phyloP scores from a whole-genome alignment of 2,888 invertebrate species.

The Anthophora plumipes region DNA sequence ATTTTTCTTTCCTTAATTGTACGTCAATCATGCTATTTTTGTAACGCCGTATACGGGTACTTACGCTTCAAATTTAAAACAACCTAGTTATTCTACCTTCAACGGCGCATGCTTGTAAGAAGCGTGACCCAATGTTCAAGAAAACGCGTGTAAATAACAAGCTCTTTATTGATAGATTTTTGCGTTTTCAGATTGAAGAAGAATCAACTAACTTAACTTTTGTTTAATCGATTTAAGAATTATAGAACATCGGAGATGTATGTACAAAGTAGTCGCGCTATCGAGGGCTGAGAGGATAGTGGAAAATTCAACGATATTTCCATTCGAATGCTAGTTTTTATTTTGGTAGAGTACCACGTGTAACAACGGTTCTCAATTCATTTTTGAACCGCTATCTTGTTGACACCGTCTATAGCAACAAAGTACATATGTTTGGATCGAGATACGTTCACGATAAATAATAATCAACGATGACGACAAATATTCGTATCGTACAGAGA shows the following conservation, averaged over 20 bases:
- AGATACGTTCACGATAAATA: conserved; percentile 24
- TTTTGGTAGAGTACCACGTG: neutral
- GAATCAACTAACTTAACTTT: conserved; percentile 31
- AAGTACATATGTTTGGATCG: neutral
- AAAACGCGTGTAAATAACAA: neutral
- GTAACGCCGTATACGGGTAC: neutral
- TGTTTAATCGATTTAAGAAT: conserved; percentile 17
- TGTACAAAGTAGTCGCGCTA: neutral
- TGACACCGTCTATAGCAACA: neutral
- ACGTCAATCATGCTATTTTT: neutral
- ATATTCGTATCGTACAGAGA: neutral
- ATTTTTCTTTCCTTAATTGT: neutral
- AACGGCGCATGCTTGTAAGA: neutral
- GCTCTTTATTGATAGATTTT: neutral
- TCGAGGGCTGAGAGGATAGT: neutral
- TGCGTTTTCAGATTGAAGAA: conserved; percentile 6
- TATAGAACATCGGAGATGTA: conserved; percentile 10
- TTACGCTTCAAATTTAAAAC: conserved; percentile 9
- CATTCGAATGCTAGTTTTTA: neutral
- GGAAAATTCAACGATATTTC: conserved; percentile 37
- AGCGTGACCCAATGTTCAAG: neutral
- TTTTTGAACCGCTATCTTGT: conserved; percentile 13
- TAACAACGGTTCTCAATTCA: neutral
- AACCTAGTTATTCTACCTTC: neutral
- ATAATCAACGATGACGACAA: conserved; percentile 17